These are phyloP conservation scores for Oenanthe oenanthe DNA, from an alignment of 2,113 vertebrate genomes.

Conservation along the genomic window DNA sequence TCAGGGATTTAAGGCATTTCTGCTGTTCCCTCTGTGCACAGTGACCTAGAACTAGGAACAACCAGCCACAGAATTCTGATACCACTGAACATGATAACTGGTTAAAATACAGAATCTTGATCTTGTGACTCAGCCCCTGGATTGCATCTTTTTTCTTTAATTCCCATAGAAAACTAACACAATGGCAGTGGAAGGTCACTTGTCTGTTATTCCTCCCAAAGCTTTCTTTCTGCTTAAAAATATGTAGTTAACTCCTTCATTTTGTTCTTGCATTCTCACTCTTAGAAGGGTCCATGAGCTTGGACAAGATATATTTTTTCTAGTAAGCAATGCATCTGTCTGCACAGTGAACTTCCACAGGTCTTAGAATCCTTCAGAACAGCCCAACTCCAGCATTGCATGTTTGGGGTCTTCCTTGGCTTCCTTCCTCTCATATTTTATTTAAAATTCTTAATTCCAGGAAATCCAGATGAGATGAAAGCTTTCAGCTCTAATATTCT, in stretches of 20 bases:
- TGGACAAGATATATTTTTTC: background rate
- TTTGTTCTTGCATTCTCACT: background rate
- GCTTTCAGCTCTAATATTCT: background rate
- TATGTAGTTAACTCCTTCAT: background rate
- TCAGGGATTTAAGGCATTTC: background rate
- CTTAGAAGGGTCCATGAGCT: background rate
- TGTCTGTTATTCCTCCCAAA: background rate
- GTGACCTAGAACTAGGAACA: background rate
- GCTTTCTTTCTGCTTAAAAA: background rate
- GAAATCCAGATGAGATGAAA: slow-evolving; percentile 34
- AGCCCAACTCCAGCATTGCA: background rate
- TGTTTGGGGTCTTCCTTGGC: background rate
- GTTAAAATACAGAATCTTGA: background rate
- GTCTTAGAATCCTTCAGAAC: background rate
- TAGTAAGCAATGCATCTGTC: background rate
- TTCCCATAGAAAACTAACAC: fast-evolving
- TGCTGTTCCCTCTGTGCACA: background rate
- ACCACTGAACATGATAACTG: fast-evolving
- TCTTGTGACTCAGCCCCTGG: background rate
- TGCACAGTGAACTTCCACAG: background rate
- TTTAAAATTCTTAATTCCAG: slow-evolving; percentile 26
- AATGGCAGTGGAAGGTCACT: background rate
- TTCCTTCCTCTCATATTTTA: background rate
- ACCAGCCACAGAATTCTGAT: background rate
- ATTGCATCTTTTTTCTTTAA: background rate